Evolutionary conservation across 2,113 vertebrate genomes (phyloP).

Genomic region (Passer domesticus): DNA sequence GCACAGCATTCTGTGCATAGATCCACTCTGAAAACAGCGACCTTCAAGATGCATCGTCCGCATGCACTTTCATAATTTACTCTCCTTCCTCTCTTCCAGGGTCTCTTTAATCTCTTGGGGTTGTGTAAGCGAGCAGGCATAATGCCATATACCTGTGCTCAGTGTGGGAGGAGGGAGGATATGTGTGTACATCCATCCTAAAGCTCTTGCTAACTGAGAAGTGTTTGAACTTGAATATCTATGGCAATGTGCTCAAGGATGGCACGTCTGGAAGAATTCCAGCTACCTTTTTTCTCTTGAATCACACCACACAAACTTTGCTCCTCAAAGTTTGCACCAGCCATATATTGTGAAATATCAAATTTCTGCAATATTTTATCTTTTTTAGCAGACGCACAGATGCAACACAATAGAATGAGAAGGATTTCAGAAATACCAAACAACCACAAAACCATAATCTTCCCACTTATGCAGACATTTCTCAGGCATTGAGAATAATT

Average conservation of each 20-base stretch:
- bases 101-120: not conserved
- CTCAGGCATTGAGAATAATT: not conserved
- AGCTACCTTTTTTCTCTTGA: not conserved
- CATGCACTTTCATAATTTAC: not conserved
- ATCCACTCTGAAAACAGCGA: not conserved
- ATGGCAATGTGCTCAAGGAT: not conserved
- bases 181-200: not conserved
- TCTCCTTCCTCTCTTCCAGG: not conserved
- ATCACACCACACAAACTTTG: not conserved
- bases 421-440: not conserved
- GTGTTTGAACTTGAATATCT: not conserved
- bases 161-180: not conserved
- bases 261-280: not conserved
- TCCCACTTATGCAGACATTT: not conserved
- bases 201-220: not conserved
- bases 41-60: not conserved
- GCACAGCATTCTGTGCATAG: not conserved
- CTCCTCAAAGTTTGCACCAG: not conserved
- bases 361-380: not conserved
- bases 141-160: not conserved
- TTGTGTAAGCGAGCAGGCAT: not conserved
- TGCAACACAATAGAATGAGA: not conserved
- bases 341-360: not conserved
- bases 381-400: not conserved
- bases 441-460: not conserved